Evolutionary conservation across 2,797 vertebrate genomes (phyloP).

Genomic region (Neosilurus mollespiculum): DNA sequence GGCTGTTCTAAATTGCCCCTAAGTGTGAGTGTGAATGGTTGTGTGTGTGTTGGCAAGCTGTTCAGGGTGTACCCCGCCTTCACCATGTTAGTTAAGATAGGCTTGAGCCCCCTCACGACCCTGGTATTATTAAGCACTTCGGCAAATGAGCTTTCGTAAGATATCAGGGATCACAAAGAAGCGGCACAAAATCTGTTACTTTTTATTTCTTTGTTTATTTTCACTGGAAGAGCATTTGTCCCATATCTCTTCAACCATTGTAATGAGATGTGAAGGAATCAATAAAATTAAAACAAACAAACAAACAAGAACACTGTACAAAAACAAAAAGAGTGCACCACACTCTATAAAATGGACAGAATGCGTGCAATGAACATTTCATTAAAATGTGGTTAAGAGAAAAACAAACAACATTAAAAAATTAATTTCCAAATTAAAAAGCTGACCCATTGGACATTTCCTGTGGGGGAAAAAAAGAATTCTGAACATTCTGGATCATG

Average conservation of each 20-base stretch:
- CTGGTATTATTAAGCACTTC: no score
- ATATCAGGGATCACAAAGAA: not conserved
- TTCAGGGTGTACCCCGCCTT: no score
- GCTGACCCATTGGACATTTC: not conserved
- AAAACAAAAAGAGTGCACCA: slow-evolving; percentile 47
- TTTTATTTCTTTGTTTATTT: slow-evolving; percentile 59
- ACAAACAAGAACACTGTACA: slow-evolving; percentile 59
- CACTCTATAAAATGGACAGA: slow-evolving; percentile 48
- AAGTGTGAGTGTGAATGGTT: no score
- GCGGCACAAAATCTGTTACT: not conserved
- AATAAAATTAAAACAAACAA: slow-evolving; percentile 51
- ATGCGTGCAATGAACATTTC: slow-evolving; percentile 61
- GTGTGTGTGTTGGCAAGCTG: no score
- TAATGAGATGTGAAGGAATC: slow-evolving; percentile 54
- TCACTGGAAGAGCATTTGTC: slow-evolving; percentile 57
- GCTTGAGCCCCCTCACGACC: no score
- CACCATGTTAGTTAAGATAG: no score
- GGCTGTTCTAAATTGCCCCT: no score
- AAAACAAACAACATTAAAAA: slow-evolving; percentile 37
- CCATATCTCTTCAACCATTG: slow-evolving; percentile 45
- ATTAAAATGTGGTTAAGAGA: slow-evolving; percentile 38
- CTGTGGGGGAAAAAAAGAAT: slow-evolving; percentile 46
- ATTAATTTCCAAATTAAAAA: not conserved
- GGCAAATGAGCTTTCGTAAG: not conserved
- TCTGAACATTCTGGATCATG: slow-evolving; percentile 2